A percentile compares a stretch with the other conserved stretches of the same genome.
Evolutionary conservation across 2,113 vertebrate genomes (phyloP).

Genomic region (Leptosomus discolor): DNA sequence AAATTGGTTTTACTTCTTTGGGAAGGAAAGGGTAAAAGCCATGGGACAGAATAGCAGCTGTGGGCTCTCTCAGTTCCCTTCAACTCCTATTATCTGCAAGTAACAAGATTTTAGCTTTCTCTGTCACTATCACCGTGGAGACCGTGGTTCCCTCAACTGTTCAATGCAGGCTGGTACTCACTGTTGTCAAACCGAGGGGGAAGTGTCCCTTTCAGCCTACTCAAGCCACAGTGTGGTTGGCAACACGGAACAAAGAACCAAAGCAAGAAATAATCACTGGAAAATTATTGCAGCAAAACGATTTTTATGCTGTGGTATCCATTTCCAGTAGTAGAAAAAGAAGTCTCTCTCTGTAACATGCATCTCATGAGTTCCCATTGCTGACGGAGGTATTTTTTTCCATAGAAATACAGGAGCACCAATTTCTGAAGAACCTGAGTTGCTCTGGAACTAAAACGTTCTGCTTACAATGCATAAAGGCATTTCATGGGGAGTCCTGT

Average conservation of each 20-base stretch:
- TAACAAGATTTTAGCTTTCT: background rate
- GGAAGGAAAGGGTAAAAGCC: background rate
- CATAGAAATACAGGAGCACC: background rate
- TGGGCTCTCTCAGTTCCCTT: background rate
- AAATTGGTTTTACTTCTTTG: background rate
- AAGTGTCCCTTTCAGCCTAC: background rate
- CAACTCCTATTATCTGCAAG: background rate
- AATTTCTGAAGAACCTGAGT: background rate
- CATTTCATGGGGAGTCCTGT: background rate
- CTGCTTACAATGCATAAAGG: background rate
- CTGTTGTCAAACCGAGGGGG: accelerated
- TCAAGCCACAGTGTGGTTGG: background rate
- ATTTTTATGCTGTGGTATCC: background rate
- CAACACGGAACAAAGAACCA: background rate
- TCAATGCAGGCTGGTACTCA: background rate
- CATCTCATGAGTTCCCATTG: background rate
- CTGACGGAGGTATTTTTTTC: background rate
- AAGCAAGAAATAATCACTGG: background rate
- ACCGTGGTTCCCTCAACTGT: background rate
- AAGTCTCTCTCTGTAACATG: background rate
- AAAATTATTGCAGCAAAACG: background rate
- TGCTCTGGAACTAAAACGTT: background rate
- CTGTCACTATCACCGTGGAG: background rate
- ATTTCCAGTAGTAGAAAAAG: background rate
- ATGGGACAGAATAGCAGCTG: background rate